These are phyloP conservation scores for Anthophora plumipes DNA, from an alignment of 2,888 invertebrate genomes.

Conservation along the genomic window DNA sequence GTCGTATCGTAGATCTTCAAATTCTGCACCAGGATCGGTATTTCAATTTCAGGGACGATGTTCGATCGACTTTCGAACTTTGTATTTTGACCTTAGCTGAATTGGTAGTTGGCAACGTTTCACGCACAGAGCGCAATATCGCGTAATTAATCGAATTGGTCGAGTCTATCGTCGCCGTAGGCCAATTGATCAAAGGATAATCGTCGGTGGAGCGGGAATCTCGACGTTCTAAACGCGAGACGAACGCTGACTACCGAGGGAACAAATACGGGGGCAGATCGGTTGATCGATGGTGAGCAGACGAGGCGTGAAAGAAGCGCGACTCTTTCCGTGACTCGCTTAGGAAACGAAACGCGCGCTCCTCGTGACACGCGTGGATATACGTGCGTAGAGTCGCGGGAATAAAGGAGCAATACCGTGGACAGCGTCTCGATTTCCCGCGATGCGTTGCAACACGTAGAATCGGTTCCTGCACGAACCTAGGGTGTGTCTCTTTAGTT, in stretches of 20 bases:
- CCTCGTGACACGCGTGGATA: conserved; percentile 16
- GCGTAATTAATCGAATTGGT: conserved; percentile 29
- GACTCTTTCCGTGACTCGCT: conserved; percentile 36
- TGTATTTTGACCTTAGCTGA: too few species aligned
- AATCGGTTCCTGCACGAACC: conserved; percentile 3
- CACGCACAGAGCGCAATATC: not conserved
- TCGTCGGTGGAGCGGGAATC: not conserved
- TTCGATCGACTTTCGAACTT: too few species aligned
- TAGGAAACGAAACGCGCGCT: conserved; percentile 26
- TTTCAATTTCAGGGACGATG: too few species aligned
- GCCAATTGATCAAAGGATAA: too few species aligned
- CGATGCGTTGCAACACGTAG: not conserved
- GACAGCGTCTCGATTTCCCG: not conserved
- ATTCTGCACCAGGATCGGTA: too few species aligned
- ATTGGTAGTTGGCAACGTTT: too few species aligned
- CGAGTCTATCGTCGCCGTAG: too few species aligned
- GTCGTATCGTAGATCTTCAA: too few species aligned
- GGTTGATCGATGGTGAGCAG: not conserved
- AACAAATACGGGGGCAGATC: conserved; percentile 29
- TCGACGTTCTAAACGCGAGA: not conserved
- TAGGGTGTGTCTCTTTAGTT: not conserved
- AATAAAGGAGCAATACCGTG: conserved; percentile 36
- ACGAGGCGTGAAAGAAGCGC: not conserved
- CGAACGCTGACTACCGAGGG: not conserved
- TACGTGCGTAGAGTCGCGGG: conserved; percentile 14